Evolutionary conservation across 2,113 vertebrate genomes (phyloP), one percentile per base, ranked within the genome.

Genomic region (Crypturellus undulatus): DNA sequence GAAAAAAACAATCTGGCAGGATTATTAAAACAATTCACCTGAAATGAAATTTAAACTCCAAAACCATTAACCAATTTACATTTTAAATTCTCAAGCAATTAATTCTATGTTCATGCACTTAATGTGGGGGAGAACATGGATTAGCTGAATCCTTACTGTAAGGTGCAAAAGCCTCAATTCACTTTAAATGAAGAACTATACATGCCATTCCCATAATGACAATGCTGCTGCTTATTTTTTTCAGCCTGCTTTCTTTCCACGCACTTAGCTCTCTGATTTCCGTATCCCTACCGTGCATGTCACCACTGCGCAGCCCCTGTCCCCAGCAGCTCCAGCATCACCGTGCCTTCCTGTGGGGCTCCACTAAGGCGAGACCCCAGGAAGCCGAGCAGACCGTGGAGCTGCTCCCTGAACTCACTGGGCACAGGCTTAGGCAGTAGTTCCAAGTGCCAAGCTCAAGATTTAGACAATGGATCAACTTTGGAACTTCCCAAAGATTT

Each of bases 71-170:
- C 25, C 25, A 76, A 90, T 81, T 93, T 90, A 84, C 45, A 77
- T 47, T 90, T 90, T 84, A 93, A 84, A 94, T 84, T 89, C 65
- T 92, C 58, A 78, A 94, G 86, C 56, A 93, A 93, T 86, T 86
- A 93, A 90, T 60, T 68, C 65, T 69, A 36, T 62, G 65, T 76
- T 92, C 77, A 79, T 24, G 11, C 56, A 71, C 52, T 68, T 87
- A 90, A 81, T 68, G 65, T 70, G 60, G 60, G 52, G 58, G 85
- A 90, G 32, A 86, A 64, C 64, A 85, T 28, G 49, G 76, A 63
- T 75, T 60, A 81, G 89, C 75, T 94, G 86, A 87, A 92, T 49
- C 73, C 49, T 45, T 86, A 25, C 17, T 89, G 62, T 47, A 92
- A 71, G 5, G 42, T 75, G 24, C 28, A 89, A 94, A 93, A 92